These are phyloP conservation scores for Merodon equestris DNA, from an alignment of 2,888 invertebrate species.

Conservation along the genomic window DNA sequence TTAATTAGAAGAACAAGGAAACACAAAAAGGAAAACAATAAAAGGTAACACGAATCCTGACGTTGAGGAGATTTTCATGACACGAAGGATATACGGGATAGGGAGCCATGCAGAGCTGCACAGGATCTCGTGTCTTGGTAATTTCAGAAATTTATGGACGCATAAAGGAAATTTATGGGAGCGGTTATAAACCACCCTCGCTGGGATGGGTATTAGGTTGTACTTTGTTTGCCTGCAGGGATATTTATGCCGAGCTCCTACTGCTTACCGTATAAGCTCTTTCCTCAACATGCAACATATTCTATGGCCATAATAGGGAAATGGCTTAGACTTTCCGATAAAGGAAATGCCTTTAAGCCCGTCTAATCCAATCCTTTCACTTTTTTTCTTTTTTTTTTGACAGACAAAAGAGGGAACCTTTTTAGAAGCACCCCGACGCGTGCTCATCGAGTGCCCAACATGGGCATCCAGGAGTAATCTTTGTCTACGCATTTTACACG, in stretches of 20 bases:
- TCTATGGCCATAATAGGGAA: no score
- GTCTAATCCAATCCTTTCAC: no score
- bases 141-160: conserved; percentile 56
- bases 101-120: neutral
- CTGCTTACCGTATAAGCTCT: no score
- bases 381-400: neutral
- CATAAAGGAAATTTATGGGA: conserved; percentile 60
- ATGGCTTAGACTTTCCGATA: no score
- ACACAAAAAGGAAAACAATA: conserved; percentile 47
- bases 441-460: conserved; percentile 80
- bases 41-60: conserved; percentile 14
- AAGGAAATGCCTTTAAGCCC: no score
- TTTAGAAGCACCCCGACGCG: conserved; percentile 80
- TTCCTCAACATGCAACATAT: no score
- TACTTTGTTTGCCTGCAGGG: no score
- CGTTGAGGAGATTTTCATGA: conserved; percentile 30
- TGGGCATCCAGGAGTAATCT: conserved; percentile 80
- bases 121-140: conserved; percentile 30
- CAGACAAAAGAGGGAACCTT: conserved; percentile 79
- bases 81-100: conserved; percentile 4
- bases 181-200: no score
- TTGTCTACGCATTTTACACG: conserved; percentile 80
- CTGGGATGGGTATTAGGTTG: no score
- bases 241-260: no score
- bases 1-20: conserved; percentile 53